Evolutionary conservation across 2,797 vertebrate genomes (phyloP).

Genomic region (Spinus olivaceus): DNA sequence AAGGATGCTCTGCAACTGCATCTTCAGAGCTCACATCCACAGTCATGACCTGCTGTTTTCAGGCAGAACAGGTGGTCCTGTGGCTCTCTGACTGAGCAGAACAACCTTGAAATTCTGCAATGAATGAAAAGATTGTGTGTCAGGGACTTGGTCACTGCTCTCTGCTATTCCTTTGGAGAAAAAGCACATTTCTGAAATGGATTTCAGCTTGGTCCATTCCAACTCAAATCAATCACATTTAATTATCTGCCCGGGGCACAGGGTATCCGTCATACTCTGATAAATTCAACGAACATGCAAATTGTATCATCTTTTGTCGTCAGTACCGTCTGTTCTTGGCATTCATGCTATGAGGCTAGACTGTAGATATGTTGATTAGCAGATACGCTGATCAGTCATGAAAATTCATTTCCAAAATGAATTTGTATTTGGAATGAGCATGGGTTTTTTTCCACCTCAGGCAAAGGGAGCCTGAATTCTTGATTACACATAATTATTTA

Average conservation of each 20-base stretch:
- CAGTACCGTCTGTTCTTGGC: conserved; percentile 47
- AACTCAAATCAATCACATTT: conserved; percentile 8
- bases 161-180: not conserved
- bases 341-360: not conserved
- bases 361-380: conserved; percentile 44
- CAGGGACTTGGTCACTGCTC: not conserved
- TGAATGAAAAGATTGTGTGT: not conserved
- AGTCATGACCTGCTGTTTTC: not conserved
- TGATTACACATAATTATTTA: conserved; percentile 53
- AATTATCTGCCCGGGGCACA: conserved; percentile 18
- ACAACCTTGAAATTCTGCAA: not conserved
- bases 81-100: not conserved
- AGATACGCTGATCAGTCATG: conserved; percentile 54
- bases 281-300: conserved; percentile 33
- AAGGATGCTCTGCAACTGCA: not conserved
- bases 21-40: not conserved
- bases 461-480: conserved; percentile 43
- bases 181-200: not conserved
- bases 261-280: not conserved
- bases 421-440: conserved; percentile 42
- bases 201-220: conserved; percentile 6
- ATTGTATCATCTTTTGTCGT: conserved; percentile 44
- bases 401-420: conserved; percentile 64
- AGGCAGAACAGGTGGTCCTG: not conserved
- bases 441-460: not conserved